phyloP scores from a whole-genome alignment of 2,113 vertebrate genomes.

The Spilogale gracilis region DNA sequence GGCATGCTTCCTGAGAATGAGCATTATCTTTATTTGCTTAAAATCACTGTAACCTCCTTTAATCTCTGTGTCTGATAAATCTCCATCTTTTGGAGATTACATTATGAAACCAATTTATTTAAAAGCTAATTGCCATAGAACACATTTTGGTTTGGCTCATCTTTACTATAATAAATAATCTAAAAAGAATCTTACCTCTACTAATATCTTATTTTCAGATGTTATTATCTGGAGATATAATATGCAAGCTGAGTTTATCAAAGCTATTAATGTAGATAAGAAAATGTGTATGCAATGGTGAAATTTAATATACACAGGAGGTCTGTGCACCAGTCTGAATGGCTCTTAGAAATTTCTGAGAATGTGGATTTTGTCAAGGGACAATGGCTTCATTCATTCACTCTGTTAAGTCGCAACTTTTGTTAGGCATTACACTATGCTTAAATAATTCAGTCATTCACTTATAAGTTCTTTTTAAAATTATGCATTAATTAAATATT shows the following conservation, averaged over 20 bases:
- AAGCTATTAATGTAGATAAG: neutral
- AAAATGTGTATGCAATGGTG: constrained; percentile 6
- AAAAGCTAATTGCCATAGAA: constrained; percentile 43
- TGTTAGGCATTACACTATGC: neutral
- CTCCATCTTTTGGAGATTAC: constrained; percentile 14
- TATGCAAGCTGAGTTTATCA: constrained; percentile 17
- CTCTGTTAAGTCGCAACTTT: neutral
- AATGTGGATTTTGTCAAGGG: neutral
- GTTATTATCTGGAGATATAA: neutral
- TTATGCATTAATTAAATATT: neutral
- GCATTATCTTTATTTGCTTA: neutral
- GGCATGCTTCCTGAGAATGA: neutral
- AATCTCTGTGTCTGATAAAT: neutral
- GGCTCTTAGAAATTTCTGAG: neutral
- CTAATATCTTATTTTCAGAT: constrained; percentile 40
- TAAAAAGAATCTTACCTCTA: neutral
- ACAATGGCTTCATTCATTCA: neutral
- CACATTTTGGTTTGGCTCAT: neutral
- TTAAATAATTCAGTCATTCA: neutral
- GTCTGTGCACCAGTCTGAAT: neutral
- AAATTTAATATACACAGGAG: constrained; percentile 20
- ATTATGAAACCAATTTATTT: constrained; percentile 8
- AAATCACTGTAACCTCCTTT: constrained; percentile 14
- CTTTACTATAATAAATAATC: constrained; percentile 9
- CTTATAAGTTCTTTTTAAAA: neutral